A percentile compares a stretch with the other conserved stretches of the same genome.
Evolutionary conservation across 2,797 vertebrate species (phyloP).

Genomic region (Liparis tanakae): DNA sequence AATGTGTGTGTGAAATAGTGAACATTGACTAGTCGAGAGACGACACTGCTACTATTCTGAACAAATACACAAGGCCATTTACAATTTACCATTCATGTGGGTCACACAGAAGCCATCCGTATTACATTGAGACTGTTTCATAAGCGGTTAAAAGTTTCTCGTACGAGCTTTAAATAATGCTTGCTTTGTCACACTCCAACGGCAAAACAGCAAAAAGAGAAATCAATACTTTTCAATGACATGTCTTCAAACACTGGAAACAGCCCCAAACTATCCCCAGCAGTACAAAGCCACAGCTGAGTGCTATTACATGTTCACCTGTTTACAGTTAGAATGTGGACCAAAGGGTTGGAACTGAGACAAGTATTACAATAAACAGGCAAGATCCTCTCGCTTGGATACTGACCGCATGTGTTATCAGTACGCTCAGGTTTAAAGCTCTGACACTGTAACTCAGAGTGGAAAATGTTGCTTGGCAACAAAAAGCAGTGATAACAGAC

Average conservation of each 20-base stretch:
- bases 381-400: no score
- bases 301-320: background rate
- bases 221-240: background rate
- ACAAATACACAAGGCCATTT: background rate
- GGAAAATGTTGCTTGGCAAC: conserved; percentile 44
- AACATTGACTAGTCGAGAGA: background rate
- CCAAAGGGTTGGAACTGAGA: background rate
- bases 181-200: background rate
- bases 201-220: conserved; percentile 1
- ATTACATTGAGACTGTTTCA: background rate
- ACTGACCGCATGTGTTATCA: conserved; percentile 3
- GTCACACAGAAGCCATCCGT: background rate
- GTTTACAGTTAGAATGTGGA: background rate
- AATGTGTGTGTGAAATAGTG: background rate
- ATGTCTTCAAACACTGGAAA: background rate
- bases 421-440: conserved; percentile 1
- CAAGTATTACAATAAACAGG: background rate
- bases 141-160: background rate
- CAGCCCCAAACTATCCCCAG: background rate
- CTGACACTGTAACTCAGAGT: conserved; percentile 8
- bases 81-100: background rate
- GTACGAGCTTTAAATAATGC: background rate
- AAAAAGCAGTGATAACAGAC: conserved; percentile 19
- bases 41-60: background rate
- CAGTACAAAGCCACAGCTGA: background rate